Percentiles rank a stretch among this genome's conserved stretches.
phyloP scores from a whole-genome alignment of 2,113 vertebrate species.

The Leptosomus discolor region DNA sequence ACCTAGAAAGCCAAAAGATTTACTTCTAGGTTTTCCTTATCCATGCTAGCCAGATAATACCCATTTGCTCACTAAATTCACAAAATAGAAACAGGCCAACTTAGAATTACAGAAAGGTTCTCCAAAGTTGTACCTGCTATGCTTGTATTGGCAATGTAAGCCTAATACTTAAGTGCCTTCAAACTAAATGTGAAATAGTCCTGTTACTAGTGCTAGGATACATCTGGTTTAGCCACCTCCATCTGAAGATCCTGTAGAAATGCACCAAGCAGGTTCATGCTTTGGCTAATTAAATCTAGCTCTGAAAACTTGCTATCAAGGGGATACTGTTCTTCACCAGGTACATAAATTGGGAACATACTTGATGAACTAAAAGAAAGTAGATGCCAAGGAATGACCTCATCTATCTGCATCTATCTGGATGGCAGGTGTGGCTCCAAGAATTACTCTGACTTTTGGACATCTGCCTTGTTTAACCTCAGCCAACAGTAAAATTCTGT shows the following conservation, averaged over 20 bases:
- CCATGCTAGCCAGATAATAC: not conserved
- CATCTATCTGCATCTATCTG: not conserved
- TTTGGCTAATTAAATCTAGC: not conserved
- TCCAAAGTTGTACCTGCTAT: not conserved
- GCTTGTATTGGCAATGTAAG: not conserved
- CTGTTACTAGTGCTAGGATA: not conserved
- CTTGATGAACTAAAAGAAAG: not conserved
- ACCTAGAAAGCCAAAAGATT: not conserved
- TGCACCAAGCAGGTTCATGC: not conserved
- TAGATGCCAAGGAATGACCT: constrained; percentile 7
- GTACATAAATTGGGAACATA: not conserved
- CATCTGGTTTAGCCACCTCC: not conserved
- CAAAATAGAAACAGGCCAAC: not conserved
- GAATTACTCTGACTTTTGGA: not conserved
- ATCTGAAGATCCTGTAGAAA: not conserved
- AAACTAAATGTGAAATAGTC: not conserved
- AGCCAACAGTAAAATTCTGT: not conserved
- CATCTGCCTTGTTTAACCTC: not conserved
- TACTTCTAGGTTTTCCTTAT: not conserved
- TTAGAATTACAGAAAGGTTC: not conserved
- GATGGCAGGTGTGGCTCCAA: not conserved
- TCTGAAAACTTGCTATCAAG: not conserved
- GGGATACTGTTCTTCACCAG: not conserved
- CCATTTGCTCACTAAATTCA: not conserved
- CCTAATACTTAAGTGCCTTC: not conserved